Conservation (phyloP, 2,888 invertebrate species). For the Leptinotarsa haldemani region DNA sequence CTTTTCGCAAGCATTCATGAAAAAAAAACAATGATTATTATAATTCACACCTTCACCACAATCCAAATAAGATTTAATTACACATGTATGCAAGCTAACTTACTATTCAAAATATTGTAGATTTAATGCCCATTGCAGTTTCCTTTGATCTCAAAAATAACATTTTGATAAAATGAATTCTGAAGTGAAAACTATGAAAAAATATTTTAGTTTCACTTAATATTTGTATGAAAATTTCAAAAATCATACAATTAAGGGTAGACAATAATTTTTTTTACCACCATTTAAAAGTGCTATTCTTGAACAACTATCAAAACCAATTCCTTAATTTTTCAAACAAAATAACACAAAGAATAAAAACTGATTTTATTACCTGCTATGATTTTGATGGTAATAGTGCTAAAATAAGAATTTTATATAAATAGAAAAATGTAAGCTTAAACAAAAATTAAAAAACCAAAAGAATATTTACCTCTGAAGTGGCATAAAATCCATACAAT, state of each 20-base stretch:
- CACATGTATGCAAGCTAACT: not conserved
- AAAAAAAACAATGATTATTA: too few species aligned
- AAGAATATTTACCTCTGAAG: slow-evolving; percentile 64
- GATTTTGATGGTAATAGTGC: too few species aligned
- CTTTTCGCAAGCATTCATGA: too few species aligned
- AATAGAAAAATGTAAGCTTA: not conserved
- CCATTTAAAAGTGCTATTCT: too few species aligned
- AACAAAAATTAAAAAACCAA: not conserved
- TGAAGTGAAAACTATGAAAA: too few species aligned
- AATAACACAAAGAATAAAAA: not conserved
- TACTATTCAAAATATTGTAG: not conserved
- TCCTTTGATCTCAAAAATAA: slow-evolving; percentile 1
- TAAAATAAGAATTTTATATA: not conserved
- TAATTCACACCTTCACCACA: not conserved
- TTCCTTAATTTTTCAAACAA: not conserved
- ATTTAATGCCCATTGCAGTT: slow-evolving; percentile 1
- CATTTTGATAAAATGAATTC: too few species aligned
- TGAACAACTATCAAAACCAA: not conserved
- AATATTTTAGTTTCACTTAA: too few species aligned
- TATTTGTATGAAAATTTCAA: too few species aligned
- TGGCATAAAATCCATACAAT: slow-evolving; percentile 62
- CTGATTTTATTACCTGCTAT: slow-evolving; percentile 11
- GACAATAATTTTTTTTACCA: too few species aligned
- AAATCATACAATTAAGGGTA: too few species aligned
- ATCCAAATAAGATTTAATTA: not conserved